Conservation (phyloP, 1,140 invertebrate species). For the Microvelia longipes region DNA sequence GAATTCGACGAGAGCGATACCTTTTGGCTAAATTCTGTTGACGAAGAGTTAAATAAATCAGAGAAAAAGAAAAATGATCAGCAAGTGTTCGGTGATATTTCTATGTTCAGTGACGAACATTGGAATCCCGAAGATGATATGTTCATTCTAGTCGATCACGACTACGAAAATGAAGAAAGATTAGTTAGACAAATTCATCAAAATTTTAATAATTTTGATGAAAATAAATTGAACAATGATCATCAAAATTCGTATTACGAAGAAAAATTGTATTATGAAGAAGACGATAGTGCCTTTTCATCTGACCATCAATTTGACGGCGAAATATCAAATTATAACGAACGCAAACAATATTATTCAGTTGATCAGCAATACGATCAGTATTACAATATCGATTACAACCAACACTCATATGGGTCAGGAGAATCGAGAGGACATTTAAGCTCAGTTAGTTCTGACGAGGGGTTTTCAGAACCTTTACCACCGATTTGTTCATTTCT, state of each 20-base stretch:
- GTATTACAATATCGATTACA: background rate
- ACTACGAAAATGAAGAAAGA: background rate
- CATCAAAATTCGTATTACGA: background rate
- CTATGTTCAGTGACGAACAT: background rate
- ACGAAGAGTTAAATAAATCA: no score
- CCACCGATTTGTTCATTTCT: background rate
- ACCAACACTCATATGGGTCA: background rate
- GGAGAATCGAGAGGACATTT: background rate
- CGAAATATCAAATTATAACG: no score
- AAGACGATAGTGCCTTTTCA: background rate
- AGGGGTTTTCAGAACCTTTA: background rate
- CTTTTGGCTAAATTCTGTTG: no score
- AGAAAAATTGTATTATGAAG: no score
- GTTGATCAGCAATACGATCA: no score
- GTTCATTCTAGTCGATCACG: background rate
- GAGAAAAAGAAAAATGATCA: background rate
- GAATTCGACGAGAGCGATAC: background rate
- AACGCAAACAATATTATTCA: no score
- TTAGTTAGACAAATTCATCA: background rate
- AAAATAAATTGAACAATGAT: background rate
- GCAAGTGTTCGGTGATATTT: background rate
- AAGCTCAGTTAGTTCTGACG: background rate
- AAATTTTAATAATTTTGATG: background rate
- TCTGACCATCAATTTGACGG: background rate
- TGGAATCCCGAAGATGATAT: background rate